These are phyloP conservation scores for Polypterus bichir DNA, from an alignment of 2,113 vertebrate species.

Conservation along the genomic window DNA sequence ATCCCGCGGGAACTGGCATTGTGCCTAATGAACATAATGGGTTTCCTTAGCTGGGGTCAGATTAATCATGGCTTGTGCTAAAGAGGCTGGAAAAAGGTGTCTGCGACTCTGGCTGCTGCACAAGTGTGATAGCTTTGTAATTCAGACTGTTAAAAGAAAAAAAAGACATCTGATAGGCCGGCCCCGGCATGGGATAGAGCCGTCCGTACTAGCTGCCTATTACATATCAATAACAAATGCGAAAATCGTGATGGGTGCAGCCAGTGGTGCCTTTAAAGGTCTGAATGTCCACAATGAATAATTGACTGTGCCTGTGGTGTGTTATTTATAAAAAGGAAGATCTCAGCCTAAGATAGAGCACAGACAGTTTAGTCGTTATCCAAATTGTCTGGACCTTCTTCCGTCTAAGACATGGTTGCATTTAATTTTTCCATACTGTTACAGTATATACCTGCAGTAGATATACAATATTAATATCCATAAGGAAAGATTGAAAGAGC, in stretches of 20 bases:
- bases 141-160: slow-evolving; percentile 9
- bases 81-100: slow-evolving; percentile 1
- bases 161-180: not conserved
- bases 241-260: slow-evolving; percentile 3
- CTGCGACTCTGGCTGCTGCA: slow-evolving; percentile 2
- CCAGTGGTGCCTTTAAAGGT: not conserved
- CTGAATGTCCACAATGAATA: slow-evolving; percentile 9
- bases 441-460: no score
- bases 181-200: slow-evolving; percentile 5
- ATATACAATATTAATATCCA: no score
- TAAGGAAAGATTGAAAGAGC: no score
- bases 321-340: slow-evolving; percentile 3
- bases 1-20: no score
- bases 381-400: no score
- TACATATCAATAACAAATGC: slow-evolving; percentile 13
- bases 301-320: not conserved
- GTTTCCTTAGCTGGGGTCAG: slow-evolving; percentile 11
- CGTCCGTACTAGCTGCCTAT: slow-evolving; percentile 4
- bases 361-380: no score
- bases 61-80: slow-evolving; percentile 10
- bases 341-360: not conserved
- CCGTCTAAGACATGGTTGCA: no score
- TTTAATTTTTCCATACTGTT: no score
- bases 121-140: slow-evolving; percentile 7
- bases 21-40: not conserved